phyloP scores from a whole-genome alignment of 2,888 invertebrate species.

The Loripinus fragilis region DNA sequence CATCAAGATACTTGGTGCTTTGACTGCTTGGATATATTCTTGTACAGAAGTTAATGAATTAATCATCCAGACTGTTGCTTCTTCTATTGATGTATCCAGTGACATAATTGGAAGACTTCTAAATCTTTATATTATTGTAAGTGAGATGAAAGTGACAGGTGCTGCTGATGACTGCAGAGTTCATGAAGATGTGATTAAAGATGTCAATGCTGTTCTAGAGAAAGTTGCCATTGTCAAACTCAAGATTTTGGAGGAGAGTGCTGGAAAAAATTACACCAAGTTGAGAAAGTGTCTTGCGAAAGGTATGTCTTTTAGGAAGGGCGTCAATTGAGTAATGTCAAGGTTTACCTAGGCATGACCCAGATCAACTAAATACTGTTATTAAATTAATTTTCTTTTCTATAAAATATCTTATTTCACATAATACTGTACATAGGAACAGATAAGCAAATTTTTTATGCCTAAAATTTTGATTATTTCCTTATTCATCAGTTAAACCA shows the following conservation, averaged over 20 bases:
- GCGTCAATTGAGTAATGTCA: no score
- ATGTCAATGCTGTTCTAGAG: slow-evolving; percentile 16
- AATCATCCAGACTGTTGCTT: background rate
- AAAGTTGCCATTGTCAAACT: background rate
- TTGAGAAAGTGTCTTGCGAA: background rate
- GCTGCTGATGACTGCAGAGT: no score
- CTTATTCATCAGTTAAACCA: no score
- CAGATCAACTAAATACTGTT: no score
- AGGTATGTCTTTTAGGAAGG: no score
- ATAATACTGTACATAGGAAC: no score
- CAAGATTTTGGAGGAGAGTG: background rate
- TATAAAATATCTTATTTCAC: no score
- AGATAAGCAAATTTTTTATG: no score
- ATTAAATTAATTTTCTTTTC: no score
- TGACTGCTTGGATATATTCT: background rate
- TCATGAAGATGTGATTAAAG: background rate
- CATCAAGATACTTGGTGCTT: background rate
- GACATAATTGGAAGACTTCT: slow-evolving; percentile 23
- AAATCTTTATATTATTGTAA: slow-evolving; percentile 6
- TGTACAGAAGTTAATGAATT: background rate
- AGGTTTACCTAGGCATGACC: no score
- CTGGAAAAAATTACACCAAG: background rate
- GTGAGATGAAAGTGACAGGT: background rate
- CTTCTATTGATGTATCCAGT: background rate
- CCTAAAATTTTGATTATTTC: no score